These are phyloP conservation scores for Cylas formicarius DNA, from an alignment of 1,140 invertebrate species.

Conservation along the genomic window DNA sequence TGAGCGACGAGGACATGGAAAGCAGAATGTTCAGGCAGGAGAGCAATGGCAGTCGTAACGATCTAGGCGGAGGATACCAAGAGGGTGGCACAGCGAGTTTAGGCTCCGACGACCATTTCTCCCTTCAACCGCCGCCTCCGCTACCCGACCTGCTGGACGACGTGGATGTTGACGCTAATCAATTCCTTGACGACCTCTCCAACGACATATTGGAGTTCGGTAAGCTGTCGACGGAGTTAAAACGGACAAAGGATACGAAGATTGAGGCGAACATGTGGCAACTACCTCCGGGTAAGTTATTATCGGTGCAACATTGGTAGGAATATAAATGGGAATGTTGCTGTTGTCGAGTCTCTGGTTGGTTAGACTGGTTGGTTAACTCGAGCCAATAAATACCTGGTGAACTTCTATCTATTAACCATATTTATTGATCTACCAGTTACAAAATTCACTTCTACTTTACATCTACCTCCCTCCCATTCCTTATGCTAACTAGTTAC, in stretches of 20 bases:
- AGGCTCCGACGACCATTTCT: conserved; percentile 10
- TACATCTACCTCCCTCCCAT: no score
- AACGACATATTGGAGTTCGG: conserved; percentile 20
- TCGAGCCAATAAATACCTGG: no score
- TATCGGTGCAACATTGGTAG: no score
- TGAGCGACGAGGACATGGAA: conserved; percentile 52
- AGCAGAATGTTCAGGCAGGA: neutral
- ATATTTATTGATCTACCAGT: no score
- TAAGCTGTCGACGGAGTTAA: conserved; percentile 17
- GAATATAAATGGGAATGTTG: no score
- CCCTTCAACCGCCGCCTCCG: conserved; percentile 36
- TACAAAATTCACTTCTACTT: no score
- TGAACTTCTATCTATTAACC: no score
- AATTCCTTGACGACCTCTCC: conserved; percentile 20
- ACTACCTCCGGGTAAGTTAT: neutral
- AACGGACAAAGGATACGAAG: neutral
- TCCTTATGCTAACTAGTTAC: no score
- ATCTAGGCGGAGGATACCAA: neutral
- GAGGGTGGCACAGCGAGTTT: neutral
- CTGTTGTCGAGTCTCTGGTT: no score
- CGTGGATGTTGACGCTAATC: conserved; percentile 26
- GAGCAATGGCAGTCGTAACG: neutral
- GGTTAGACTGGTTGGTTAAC: no score
- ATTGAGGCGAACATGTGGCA: neutral
- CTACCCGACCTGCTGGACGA: conserved; percentile 34